Evolutionary conservation across 2,113 vertebrate species (phyloP), one percentile per base, ranked within the genome.

Genomic region (Cnemophilus loriae): DNA sequence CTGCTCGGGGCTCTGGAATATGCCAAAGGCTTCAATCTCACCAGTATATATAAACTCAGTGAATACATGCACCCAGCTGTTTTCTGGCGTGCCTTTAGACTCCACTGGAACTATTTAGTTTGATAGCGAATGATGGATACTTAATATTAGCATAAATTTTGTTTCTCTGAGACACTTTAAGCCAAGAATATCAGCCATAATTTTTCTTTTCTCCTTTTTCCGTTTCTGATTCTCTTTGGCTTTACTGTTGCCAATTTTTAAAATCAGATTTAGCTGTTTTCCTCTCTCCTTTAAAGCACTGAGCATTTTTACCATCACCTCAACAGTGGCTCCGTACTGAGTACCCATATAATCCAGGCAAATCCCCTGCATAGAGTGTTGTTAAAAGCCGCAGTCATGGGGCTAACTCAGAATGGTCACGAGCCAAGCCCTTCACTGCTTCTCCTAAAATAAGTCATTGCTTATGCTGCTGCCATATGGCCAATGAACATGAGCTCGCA

Each of bases 401-500:
- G 15, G 37, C 79, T 91, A 91, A 42, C 35, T 89, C 15, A 6
- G 65, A 89, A 68, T 82, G 65, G 65, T 86, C 59, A 28, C 0
- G 10, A 93, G 87, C 87, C 91, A 89, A 95, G 32, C 67, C 41
- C 33, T 84, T 78, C 64, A 59, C 88, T 1, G 3, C 85, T 80
- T 76, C 49, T 79, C 81, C 82, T 79, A 65, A 95, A 96, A 93
- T 87, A 97, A 95, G 87, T 91, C 0, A 1, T 85, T 90, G 78
- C 71, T 96, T 91, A 74, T 83, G 71, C 67, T 95, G 65, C 87
- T 96, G 89, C 95, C 87, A 80, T 94, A 73, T 95, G 89, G 89
- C 46, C 63, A 35, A 30, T 0, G 4, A 94, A 80, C 57, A 41
- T 7, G 74, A 91, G 82, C 80, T 92, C 12, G 1, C 67, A 24